phyloP scores from a whole-genome alignment of 2,888 invertebrate genomes.

The Hirtodrosophila confusa region DNA sequence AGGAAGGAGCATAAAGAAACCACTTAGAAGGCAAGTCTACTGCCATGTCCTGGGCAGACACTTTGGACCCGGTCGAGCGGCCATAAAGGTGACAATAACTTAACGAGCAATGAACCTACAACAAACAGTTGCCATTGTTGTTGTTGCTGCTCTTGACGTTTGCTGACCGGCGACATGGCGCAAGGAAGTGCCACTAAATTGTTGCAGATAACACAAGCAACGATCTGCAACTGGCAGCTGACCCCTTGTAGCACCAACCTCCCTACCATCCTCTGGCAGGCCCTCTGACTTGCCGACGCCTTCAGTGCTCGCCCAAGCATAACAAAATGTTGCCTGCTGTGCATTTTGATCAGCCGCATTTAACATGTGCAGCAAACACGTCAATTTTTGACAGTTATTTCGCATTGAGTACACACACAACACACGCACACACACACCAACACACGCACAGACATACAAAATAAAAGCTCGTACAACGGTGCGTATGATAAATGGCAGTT shows the following conservation, averaged over 20 bases:
- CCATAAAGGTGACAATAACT: constrained; percentile 82
- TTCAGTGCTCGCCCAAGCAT: constrained; percentile 29
- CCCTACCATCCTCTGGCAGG: too few relatives aligned
- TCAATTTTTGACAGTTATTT: constrained; percentile 67
- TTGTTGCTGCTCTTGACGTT: constrained; percentile 49
- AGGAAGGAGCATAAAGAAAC: constrained; percentile 41
- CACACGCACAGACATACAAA: background rate
- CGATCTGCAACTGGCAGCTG: constrained; percentile 26
- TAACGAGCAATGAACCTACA: constrained; percentile 81
- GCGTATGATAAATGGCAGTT: constrained; percentile 79
- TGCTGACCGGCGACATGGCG: constrained; percentile 70
- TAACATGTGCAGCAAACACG: constrained; percentile 63
- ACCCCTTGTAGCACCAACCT: constrained; percentile 19
- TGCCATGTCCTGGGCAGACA: constrained; percentile 68
- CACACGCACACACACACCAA: constrained; percentile 14
- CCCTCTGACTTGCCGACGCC: too few relatives aligned
- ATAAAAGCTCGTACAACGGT: constrained; percentile 51
- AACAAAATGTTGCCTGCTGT: constrained; percentile 52
- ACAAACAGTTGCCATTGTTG: constrained; percentile 26
- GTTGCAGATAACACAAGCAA: constrained; percentile 67
- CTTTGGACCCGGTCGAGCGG: constrained; percentile 54
- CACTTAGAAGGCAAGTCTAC: constrained; percentile 77
- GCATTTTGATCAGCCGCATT: constrained; percentile 59
- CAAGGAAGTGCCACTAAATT: constrained; percentile 77
- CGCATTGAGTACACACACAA: constrained; percentile 40